Evolutionary conservation across 1,140 invertebrate genomes (phyloP), one percentile per base, ranked within the genome.

Genomic region (Lycorma delicatula): DNA sequence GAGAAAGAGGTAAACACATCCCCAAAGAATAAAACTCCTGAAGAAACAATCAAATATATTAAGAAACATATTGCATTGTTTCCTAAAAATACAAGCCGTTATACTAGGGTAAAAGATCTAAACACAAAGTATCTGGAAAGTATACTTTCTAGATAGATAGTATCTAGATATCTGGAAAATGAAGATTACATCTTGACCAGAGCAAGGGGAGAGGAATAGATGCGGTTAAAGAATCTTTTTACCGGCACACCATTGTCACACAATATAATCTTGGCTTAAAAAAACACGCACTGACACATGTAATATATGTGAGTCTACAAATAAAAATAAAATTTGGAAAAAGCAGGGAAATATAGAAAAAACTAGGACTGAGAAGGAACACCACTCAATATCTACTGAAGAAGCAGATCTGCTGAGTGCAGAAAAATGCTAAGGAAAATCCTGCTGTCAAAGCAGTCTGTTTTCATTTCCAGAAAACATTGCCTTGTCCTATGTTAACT

Each of bases 391-490:
- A 34, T 36, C 34, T 20, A 22, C 28, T 20, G 3, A 53, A 34
- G 22, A 9, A 2, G 28, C 51, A 31, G 11, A 36, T 22, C 16
- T 3, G 51, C 28, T 16, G 38, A 53, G 20, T 16, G 38, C 7
- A 22, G 38, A 22, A 31, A 5, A 36, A 28, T 11, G 2, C 16
- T 3, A 12, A 53, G 38, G 20, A 53, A 3, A 7, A 36, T 27
- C 26, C 26, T 3, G 1, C 51, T 9, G 20, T 31, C 34, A 18
- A 18, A 12, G 54, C 27, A 18, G 48, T 48, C n/a, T 23, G 18
- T 13, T 56, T 56, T 48, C 27, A 56, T 48, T 23, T 56, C 5
- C 20, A 46, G 41, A 56, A 56, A 29, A 48, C 54, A 1, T 23
- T 56, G 26, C 44, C 54, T 13, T 48, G 41, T 48, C 41, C 54